Evolutionary conservation across 2,113 vertebrate species (phyloP), one percentile per base, ranked within the genome.

Genomic region (Formicarius rufipectus): DNA sequence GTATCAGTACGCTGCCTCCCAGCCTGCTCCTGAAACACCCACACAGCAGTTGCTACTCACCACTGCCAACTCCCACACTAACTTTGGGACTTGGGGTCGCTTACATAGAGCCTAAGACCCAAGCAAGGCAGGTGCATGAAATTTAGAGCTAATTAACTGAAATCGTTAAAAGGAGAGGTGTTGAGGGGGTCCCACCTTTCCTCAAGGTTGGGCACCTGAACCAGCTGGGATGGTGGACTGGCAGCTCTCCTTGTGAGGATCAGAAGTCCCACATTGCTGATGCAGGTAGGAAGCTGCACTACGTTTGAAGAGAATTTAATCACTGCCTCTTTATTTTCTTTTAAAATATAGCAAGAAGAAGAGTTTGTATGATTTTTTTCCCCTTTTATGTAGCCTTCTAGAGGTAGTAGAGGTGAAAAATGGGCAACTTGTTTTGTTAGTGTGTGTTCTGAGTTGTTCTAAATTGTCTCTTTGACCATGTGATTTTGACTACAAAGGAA

Each of bases 1-100:
- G 80, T 63, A 59, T 23, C 53, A 40, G 69, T 30, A 31, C 87
- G 87, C 63, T 93, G 90, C 90, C 88, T 87, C 83, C 76, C 76
- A 92, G 85, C 66, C 63, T 66, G 91, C 66, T 90, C 91, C 95
- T 84, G 52, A 8, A 80, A 93, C 91, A 44, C 95, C 96, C 86
- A 95, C 89, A 6, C 30, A 78, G 80, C 83, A 78, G 94, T 92
- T 93, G 68, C 86, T 84, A 56, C 73, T 92, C 80, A 30, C 94
- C 86, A 74, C 83, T 90, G 17, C 78, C 89, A 95, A 93, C 93
- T 78, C 93, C 89, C 73, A 90, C 91, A 2, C 55, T 2, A 4
- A 75, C 27, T 79, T 72, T 77, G 47, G 76, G 90, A 83, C 44
- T 47, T 62, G 75, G 68, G 90, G 86, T 93, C 85, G 77, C 35